phyloP scores from a whole-genome alignment of 1,140 invertebrate species.

The Drosophila persimilis region DNA sequence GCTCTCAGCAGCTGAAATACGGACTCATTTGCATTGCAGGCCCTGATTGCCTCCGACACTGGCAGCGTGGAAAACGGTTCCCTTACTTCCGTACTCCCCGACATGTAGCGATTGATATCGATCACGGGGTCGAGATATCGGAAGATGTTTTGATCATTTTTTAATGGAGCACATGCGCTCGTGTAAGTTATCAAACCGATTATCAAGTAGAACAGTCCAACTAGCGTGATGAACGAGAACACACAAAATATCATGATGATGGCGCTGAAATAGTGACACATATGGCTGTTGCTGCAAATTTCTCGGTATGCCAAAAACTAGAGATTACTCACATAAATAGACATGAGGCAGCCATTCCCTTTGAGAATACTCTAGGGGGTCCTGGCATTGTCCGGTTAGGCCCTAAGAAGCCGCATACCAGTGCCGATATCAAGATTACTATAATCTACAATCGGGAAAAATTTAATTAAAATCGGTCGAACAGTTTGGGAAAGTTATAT shows the following conservation, averaged over 20 bases:
- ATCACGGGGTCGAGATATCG: slow-evolving; percentile 86
- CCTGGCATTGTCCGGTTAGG: slow-evolving; percentile 91
- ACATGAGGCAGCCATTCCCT: slow-evolving; percentile 91
- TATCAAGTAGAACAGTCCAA: slow-evolving; percentile 89
- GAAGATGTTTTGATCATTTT: slow-evolving; percentile 86
- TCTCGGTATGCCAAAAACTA: too few relatives aligned
- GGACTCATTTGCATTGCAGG: slow-evolving; percentile 89
- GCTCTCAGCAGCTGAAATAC: slow-evolving; percentile 88
- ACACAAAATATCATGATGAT: slow-evolving; percentile 91
- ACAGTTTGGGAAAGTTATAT: too few relatives aligned
- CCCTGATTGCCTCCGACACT: slow-evolving; percentile 83
- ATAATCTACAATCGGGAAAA: slow-evolving; percentile 40
- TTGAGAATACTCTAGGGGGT: slow-evolving; percentile 91
- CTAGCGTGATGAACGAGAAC: slow-evolving; percentile 88
- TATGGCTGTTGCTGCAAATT: too few relatives aligned
- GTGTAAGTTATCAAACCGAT: slow-evolving; percentile 88
- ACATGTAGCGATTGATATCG: slow-evolving; percentile 83
- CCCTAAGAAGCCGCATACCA: slow-evolving; percentile 94
- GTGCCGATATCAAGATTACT: slow-evolving; percentile 86
- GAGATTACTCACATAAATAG: slow-evolving; percentile 89
- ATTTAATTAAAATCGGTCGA: too few relatives aligned
- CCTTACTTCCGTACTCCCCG: not conserved
- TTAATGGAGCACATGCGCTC: slow-evolving; percentile 89
- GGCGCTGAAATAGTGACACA: slow-evolving; percentile 85
- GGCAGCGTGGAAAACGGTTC: slow-evolving; percentile 32